Evolutionary conservation across 2,797 vertebrate species (phyloP).

Genomic region (Catostomus latipinnis): DNA sequence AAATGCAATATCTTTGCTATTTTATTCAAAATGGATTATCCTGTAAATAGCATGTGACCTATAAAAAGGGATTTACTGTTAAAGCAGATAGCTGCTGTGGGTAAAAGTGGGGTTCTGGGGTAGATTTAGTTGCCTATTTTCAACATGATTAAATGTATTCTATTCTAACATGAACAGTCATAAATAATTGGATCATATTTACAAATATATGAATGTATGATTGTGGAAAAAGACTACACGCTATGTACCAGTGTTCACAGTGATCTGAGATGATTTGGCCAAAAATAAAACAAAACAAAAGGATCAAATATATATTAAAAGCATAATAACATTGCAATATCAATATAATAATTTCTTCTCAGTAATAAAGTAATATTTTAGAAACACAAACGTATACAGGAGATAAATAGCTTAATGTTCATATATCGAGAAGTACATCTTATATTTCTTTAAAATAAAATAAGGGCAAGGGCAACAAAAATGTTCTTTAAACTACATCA

Average conservation of each 20-base stretch:
- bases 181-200: slow-evolving; percentile 52
- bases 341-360: slow-evolving; percentile 81
- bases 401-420: slow-evolving; percentile 78
- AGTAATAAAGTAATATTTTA: slow-evolving; percentile 79
- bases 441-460: slow-evolving; percentile 44
- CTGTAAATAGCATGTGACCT: slow-evolving; percentile 18
- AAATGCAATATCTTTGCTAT: slow-evolving; percentile 7
- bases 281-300: slow-evolving; percentile 61
- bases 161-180: slow-evolving; percentile 39
- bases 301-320: slow-evolving; percentile 78
- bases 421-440: slow-evolving; percentile 64
- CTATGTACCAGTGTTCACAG: slow-evolving; percentile 70
- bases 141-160: slow-evolving; percentile 29
- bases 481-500: slow-evolving; percentile 14
- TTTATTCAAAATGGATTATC: not conserved
- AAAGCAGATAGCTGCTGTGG: slow-evolving; percentile 13
- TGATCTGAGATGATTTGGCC: slow-evolving; percentile 73
- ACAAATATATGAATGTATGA: slow-evolving; percentile 49
- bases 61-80: slow-evolving; percentile 19
- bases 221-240: slow-evolving; percentile 58
- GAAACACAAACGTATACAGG: slow-evolving; percentile 64
- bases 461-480: slow-evolving; percentile 40
- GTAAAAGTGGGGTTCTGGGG: slow-evolving; percentile 1
- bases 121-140: slow-evolving; percentile 4
- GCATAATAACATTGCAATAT: slow-evolving; percentile 82